phyloP scores from a whole-genome alignment of 2,888 invertebrate species.

The Sepiola atlantica region DNA sequence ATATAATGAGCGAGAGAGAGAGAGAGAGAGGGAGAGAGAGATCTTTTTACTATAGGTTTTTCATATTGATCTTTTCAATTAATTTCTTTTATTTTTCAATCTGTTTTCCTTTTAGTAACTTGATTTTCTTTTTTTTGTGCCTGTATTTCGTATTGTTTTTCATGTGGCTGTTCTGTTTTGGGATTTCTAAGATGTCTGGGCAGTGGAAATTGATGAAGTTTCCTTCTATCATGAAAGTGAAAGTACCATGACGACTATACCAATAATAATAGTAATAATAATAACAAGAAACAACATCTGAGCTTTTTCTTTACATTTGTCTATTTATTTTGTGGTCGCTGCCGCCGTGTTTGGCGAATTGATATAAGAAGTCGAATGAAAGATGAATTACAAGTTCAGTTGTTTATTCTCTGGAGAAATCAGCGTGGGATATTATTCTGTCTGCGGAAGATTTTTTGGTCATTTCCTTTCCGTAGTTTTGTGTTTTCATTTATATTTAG shows the following conservation, averaged over 20 bases:
- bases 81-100: background rate
- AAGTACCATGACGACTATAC: background rate
- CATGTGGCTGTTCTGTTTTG: background rate
- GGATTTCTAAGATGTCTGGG: background rate
- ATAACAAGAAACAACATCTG: background rate
- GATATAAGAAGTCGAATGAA: background rate
- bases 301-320: background rate
- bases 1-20: no score
- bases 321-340: constrained; percentile 11
- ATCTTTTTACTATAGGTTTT: no score
- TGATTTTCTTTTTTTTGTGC: background rate
- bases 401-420: constrained; percentile 12
- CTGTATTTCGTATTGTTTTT: background rate
- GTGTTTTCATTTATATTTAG: background rate
- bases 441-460: background rate
- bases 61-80: background rate
- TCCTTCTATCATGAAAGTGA: background rate
- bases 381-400: background rate
- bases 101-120: background rate
- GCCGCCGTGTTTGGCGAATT: background rate
- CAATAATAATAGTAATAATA: background rate
- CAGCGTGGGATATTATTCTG: constrained; percentile 21
- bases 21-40: no score
- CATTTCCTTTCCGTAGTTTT: background rate
- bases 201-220: constrained; percentile 22